Conservation (phyloP, 2,113 vertebrate species). For the Capreolus pygargus region DNA sequence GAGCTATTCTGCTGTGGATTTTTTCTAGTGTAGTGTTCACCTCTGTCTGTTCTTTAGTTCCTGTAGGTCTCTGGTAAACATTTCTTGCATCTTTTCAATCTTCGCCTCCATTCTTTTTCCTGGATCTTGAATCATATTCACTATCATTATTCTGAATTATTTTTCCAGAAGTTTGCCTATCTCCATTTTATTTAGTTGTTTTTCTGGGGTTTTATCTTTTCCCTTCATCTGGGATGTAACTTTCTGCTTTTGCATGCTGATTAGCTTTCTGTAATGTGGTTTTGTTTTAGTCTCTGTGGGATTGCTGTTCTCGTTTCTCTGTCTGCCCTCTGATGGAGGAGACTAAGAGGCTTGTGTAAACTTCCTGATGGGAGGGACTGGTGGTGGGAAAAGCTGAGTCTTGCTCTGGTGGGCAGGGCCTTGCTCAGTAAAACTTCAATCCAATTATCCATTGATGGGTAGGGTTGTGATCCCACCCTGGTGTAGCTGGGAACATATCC, state of each 20-base stretch:
- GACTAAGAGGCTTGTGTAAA: neutral
- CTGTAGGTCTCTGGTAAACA: neutral
- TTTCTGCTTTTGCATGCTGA: neutral
- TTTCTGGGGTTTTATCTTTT: neutral
- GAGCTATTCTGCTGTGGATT: neutral
- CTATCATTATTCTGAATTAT: neutral
- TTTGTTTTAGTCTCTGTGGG: neutral
- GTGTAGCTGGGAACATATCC: neutral
- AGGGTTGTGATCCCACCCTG: neutral
- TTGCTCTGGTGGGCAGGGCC: neutral
- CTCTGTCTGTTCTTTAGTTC: neutral
- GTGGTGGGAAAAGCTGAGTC: neutral
- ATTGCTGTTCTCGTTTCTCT: neutral
- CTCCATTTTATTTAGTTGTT: neutral
- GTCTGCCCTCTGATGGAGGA: neutral
- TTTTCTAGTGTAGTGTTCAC: fast-evolving
- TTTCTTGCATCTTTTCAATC: neutral
- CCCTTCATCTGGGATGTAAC: neutral
- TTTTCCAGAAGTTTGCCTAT: neutral
- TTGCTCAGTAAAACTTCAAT: neutral
- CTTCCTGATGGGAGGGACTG: neutral
- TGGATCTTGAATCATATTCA: neutral
- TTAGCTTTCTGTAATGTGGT: neutral
- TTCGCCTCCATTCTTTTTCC: neutral
- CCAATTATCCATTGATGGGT: neutral